These are phyloP conservation scores for Ivindomyrus marchei DNA, from an alignment of 2,113 vertebrate genomes.

Conservation along the genomic window DNA sequence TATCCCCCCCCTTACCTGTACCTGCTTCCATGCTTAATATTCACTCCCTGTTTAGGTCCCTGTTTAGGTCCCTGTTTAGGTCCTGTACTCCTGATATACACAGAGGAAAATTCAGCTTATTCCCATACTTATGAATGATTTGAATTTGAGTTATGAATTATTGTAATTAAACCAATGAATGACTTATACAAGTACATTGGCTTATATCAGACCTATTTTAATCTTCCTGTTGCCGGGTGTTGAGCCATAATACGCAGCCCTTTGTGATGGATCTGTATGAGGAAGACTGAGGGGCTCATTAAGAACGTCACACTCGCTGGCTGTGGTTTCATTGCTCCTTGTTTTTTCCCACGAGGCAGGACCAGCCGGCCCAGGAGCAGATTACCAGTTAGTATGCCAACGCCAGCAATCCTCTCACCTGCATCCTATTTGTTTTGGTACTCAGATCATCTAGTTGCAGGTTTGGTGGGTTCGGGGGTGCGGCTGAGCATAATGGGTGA, in stretches of 20 bases:
- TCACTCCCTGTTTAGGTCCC: not conserved
- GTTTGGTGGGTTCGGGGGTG: not conserved
- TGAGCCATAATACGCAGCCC: not conserved
- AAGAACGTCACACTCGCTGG: not conserved
- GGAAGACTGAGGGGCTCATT: not conserved
- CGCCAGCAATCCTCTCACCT: not conserved
- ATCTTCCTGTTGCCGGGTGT: not conserved
- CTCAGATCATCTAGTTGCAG: not conserved
- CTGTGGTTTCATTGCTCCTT: not conserved
- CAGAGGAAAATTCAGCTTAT: not conserved
- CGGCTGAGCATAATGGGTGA: not conserved
- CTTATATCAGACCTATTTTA: not conserved
- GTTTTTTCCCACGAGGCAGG: not conserved
- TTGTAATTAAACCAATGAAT: not conserved
- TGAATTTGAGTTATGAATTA: not conserved
- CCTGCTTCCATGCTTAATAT: not conserved
- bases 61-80: not conserved
- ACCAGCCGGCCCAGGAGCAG: not conserved
- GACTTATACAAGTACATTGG: not conserved
- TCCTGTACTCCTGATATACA: not conserved
- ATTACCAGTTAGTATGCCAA: not conserved
- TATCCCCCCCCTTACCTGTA: not conserved
- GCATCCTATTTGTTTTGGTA: not conserved
- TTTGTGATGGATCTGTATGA: not conserved
- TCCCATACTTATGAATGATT: not conserved